phyloP scores from a whole-genome alignment of 2,797 vertebrate species.

The Hemitrygon akajei region DNA sequence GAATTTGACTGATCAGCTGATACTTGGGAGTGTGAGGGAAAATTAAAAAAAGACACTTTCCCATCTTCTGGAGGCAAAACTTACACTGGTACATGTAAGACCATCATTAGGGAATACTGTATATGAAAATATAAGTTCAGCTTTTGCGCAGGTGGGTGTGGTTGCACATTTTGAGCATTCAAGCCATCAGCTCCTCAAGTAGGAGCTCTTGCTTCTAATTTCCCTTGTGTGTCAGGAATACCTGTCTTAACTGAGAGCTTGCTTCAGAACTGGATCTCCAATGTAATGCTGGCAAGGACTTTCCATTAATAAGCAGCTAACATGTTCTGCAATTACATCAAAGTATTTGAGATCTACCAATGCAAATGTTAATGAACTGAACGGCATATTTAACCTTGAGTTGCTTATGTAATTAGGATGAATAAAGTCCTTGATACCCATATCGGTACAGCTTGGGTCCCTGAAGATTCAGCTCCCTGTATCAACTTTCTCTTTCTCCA shows the following conservation, averaged over 20 bases:
- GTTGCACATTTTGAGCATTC: background rate
- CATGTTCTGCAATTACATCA: background rate
- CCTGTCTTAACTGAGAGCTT: background rate
- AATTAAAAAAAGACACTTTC: background rate
- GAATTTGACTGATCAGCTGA: background rate
- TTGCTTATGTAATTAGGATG: background rate
- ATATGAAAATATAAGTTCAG: no score
- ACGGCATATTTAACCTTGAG: background rate
- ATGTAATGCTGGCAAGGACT: background rate
- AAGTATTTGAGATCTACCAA: background rate
- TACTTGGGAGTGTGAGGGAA: no score
- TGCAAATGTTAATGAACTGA: background rate
- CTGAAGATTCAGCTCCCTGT: background rate
- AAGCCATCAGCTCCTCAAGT: background rate
- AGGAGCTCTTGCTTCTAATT: background rate
- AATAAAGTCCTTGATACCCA: background rate
- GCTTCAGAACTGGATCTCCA: background rate
- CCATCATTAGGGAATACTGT: background rate
- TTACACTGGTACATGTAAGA: background rate
- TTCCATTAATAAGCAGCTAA: background rate
- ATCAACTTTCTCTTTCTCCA: background rate
- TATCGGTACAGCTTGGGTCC: no score
- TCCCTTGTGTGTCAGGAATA: background rate
- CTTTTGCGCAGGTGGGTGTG: background rate
- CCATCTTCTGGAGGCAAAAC: background rate